A percentile compares a stretch with the other conserved stretches of the same genome.
Conservation (phyloP, 2,797 vertebrate genomes). For the Sphenodon punctatus region DNA sequence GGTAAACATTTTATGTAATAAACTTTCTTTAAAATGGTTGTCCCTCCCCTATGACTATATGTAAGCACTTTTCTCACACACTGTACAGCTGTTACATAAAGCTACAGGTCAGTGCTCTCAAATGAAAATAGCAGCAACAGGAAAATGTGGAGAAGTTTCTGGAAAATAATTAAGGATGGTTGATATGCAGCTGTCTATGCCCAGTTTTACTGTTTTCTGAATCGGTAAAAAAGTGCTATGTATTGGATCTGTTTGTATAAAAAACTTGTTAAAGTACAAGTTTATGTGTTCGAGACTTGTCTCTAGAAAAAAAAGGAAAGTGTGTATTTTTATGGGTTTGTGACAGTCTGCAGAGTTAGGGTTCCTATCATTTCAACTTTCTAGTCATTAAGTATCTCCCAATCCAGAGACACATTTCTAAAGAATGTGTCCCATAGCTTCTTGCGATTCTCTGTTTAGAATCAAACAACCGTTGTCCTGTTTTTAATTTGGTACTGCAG, state of each 20-base stretch:
- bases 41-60: fast-evolving
- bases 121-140: background rate
- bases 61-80: background rate
- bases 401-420: background rate
- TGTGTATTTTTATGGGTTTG: too few relatives aligned
- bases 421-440: background rate
- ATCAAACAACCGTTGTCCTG: background rate
- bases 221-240: too few relatives aligned
- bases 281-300: too few relatives aligned
- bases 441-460: background rate
- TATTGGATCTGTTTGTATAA: too few relatives aligned
- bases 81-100: background rate
- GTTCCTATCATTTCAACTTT: too few relatives aligned
- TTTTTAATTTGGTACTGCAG: background rate
- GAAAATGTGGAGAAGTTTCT: background rate
- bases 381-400: too few relatives aligned
- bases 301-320: too few relatives aligned
- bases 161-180: too few relatives aligned
- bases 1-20: background rate
- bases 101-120: background rate
- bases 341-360: too few relatives aligned
- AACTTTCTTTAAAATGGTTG: background rate
- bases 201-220: too few relatives aligned
- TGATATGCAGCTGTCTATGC: too few relatives aligned
- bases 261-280: too few relatives aligned